Base-by-base conservation (phyloP, 1,140 invertebrate species). In the Venustaconcha ellipsiformis region DNA sequence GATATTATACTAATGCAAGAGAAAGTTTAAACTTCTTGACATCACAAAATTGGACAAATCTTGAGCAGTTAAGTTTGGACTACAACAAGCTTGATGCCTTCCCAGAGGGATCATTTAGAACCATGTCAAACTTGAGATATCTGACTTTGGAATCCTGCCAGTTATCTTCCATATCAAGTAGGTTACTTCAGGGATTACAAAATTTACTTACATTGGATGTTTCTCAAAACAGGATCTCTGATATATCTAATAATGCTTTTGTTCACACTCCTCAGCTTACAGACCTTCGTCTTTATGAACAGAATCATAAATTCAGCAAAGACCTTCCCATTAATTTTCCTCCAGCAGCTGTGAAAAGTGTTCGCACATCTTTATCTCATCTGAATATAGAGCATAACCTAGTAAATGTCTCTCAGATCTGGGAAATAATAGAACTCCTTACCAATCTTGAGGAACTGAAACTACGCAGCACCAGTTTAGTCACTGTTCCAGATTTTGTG, bases 111-210 rank as follows among this genome's bases (percentile, higher is more conserved):
- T 94, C 95, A 1, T 97, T 98, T 85, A 63, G 92, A 78, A 94
- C 93, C 59, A 96, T 96, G 89, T 94, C 94, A 2, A 94, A 94
- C n/a, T 93, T 98, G 77, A 96, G 96, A 0, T 90, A 97, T 55
- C 89, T 98, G 56, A 96, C 96, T 13, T 91, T 99, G 70, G 95
- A 97, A 85, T 95, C 96, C 58, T 97, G 97, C 91, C 95, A 96
- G 11, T 88, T 99, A 77, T 92, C 93, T 15, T 95, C 94, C 1
- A 93, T 98, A 56, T 94, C 5, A 93, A 93, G 86, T 92, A 93
- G 83, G 93, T 95, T n/a, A 93, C 97, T 82, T 23, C 55, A 70
- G 59, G 82, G 73, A 55, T 67, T 83, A 62, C 6, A 68, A 58
- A 76, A 68, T 37, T 59, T 87, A n/a, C 65, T 76, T 56, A 60